These are phyloP conservation scores for Tetramorium alpestre DNA, from an alignment of 1,140 invertebrate genomes.

Conservation along the genomic window DNA sequence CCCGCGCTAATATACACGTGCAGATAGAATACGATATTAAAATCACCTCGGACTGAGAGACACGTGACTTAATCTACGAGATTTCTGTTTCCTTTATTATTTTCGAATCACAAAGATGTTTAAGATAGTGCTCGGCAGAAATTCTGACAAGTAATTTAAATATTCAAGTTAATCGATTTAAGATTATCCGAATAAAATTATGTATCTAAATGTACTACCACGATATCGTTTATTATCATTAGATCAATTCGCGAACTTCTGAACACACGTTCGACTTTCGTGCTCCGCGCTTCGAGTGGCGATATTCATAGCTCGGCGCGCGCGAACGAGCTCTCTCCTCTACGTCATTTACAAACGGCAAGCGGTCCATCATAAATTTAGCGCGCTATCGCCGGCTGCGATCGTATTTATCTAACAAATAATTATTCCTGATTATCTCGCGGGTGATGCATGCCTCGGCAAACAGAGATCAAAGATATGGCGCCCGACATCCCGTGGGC, in stretches of 20 bases:
- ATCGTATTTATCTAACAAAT: constrained; percentile 84
- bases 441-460: constrained; percentile 79
- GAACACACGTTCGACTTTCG: constrained; percentile 17
- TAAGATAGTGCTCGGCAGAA: background rate
- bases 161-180: background rate
- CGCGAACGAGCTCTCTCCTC: constrained; percentile 45
- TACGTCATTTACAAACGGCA: constrained; percentile 73
- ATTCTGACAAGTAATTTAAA: background rate
- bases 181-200: background rate
- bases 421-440: constrained; percentile 83
- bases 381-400: constrained; percentile 76
- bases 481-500: constrained; percentile 73
- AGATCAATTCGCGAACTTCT: background rate
- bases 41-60: background rate
- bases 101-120: background rate
- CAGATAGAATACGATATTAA: constrained; percentile 31
- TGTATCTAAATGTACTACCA: background rate
- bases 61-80: background rate
- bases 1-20: constrained; percentile 36
- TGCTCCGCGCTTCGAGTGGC: constrained; percentile 15
- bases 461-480: constrained; percentile 82
- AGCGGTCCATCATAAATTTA: constrained; percentile 79
- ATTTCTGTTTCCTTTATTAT: constrained; percentile 13
- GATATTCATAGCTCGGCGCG: constrained; percentile 52
- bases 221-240: background rate